These are phyloP conservation scores for Parthenolecanium corni DNA, from an alignment of 2,888 invertebrate species.

Conservation along the genomic window DNA sequence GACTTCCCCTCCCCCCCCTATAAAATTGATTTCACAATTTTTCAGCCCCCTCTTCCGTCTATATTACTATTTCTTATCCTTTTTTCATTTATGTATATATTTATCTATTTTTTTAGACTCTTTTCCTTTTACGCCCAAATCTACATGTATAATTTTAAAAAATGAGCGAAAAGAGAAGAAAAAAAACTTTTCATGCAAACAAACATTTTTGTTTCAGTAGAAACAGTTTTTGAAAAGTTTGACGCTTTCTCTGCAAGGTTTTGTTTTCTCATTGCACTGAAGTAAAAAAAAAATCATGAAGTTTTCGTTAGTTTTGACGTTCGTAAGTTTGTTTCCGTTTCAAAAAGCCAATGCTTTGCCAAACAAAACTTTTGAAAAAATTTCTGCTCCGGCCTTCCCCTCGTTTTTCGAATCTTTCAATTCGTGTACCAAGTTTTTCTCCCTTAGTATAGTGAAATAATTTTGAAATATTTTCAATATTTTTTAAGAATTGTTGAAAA, in stretches of 20 bases:
- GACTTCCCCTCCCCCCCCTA: neutral
- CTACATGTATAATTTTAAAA: neutral
- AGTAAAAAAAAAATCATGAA: slow-evolving; percentile 7
- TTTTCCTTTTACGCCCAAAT: slow-evolving; percentile 2
- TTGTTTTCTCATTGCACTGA: slow-evolving; percentile 1
- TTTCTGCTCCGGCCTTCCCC: no score
- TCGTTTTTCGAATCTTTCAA: no score
- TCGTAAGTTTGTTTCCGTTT: neutral
- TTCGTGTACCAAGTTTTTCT: no score
- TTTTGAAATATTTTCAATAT: no score
- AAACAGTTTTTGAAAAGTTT: slow-evolving; percentile 5
- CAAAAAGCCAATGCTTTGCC: neutral
- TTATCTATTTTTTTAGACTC: neutral
- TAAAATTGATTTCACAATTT: slow-evolving; percentile 20
- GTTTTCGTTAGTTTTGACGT: slow-evolving; percentile 11
- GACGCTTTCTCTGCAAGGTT: slow-evolving; percentile 3
- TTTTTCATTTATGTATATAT: neutral
- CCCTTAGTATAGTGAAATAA: no score
- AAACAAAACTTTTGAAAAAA: no score
- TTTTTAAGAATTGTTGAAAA: no score
- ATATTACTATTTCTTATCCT: neutral
- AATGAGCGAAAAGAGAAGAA: neutral
- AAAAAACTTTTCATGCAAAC: slow-evolving; percentile 2
- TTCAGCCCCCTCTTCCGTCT: neutral
- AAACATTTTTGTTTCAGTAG: slow-evolving; percentile 9